phyloP scores from a whole-genome alignment of 2,113 vertebrate genomes.

The Hippocampus zosterae region DNA sequence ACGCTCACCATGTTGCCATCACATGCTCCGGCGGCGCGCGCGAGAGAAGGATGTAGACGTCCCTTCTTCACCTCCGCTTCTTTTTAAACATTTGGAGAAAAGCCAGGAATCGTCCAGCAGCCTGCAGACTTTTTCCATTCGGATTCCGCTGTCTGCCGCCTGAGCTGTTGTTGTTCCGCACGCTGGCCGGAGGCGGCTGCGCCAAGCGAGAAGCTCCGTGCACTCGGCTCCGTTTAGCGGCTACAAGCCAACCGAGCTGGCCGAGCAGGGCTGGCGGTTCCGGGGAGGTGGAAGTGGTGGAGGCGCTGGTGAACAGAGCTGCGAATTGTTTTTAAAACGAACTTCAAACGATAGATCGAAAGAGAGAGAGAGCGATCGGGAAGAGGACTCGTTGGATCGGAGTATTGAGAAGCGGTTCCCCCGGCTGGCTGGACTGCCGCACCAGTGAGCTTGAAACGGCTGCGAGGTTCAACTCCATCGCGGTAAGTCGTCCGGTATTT shows the following conservation, averaged over 20 bases:
- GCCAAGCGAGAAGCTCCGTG: constrained; percentile 1
- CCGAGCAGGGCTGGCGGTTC: neutral
- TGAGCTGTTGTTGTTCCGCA: constrained; percentile 1
- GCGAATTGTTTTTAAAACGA: neutral
- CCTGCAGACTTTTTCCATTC: constrained; percentile 22
- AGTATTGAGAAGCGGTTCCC: neutral
- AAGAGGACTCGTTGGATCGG: neutral
- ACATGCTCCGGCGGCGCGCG: constrained; percentile 49
- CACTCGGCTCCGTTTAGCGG: constrained; percentile 1
- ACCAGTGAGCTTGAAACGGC: constrained; percentile 31
- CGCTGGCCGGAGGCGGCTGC: neutral
- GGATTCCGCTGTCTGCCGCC: neutral
- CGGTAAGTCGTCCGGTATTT: constrained; percentile 52
- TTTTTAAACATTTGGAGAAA: constrained; percentile 35
- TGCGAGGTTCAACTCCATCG: constrained; percentile 26
- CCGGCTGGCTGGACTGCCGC: neutral
- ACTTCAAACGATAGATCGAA: neutral
- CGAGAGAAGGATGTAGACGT: constrained; percentile 59
- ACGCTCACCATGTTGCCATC: constrained; percentile 60
- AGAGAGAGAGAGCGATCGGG: neutral
- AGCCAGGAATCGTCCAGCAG: neutral
- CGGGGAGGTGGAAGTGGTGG: neutral
- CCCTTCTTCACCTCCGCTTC: constrained; percentile 28
- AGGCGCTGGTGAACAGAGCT: neutral
- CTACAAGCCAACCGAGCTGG: neutral